These are phyloP conservation scores for Lacerta bilineata DNA, from an alignment of 2,797 vertebrate genomes.

Conservation along the genomic window DNA sequence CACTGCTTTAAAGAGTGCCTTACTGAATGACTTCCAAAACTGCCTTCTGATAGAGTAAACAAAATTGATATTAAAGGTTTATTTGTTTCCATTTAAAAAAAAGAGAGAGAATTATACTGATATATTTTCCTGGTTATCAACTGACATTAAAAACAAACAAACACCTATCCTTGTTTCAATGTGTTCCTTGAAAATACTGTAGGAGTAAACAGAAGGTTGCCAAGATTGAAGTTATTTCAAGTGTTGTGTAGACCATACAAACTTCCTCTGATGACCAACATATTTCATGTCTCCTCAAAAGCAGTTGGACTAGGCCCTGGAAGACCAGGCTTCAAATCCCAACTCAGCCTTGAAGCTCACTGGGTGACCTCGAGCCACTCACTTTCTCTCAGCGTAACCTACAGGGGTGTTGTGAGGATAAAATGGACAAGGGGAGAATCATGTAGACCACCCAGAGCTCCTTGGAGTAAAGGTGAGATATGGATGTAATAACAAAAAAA, in stretches of 20 bases:
- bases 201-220: neutral
- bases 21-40: slow-evolving; percentile 82
- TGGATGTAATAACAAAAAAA: too few relatives aligned
- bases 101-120: slow-evolving; percentile 74
- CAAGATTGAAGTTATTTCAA: neutral
- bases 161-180: slow-evolving; percentile 51
- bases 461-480: too few relatives aligned
- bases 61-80: slow-evolving; percentile 86
- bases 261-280: neutral
- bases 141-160: slow-evolving; percentile 56
- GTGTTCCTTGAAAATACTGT: neutral
- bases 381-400: too few relatives aligned
- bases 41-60: slow-evolving; percentile 85
- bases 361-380: too few relatives aligned
- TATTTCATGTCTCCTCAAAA: slow-evolving; percentile 4
- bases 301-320: neutral
- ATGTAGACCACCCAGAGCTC: too few relatives aligned
- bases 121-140: slow-evolving; percentile 78
- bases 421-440: too few relatives aligned
- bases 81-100: slow-evolving; percentile 66
- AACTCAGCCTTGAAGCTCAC: too few relatives aligned
- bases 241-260: slow-evolving; percentile 10
- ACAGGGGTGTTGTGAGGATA: too few relatives aligned
- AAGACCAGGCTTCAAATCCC: too few relatives aligned
- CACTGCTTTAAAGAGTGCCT: slow-evolving; percentile 79